A percentile compares a stretch with the other conserved stretches of the same genome.
Conservation (phyloP, 2,888 invertebrate genomes). For the Trilocha varians region DNA sequence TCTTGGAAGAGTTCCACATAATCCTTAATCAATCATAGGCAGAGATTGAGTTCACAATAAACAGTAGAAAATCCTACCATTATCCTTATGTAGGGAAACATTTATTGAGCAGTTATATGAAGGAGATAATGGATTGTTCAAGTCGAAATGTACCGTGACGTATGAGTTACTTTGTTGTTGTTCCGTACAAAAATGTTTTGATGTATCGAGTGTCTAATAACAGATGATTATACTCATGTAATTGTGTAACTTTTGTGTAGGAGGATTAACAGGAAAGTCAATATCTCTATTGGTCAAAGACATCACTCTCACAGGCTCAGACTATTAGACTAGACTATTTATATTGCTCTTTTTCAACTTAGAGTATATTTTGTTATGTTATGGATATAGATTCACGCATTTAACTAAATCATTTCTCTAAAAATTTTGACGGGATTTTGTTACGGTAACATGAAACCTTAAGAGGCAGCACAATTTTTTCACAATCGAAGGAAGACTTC, state of each 20-base stretch:
- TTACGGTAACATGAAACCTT: too few relatives aligned
- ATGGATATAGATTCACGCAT: too few relatives aligned
- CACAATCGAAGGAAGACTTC: too few relatives aligned
- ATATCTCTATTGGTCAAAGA: too few relatives aligned
- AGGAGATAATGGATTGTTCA: slow-evolving; percentile 35
- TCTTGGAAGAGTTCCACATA: slow-evolving; percentile 48
- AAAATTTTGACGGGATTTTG: too few relatives aligned
- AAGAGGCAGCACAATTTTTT: too few relatives aligned
- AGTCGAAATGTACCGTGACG: slow-evolving; percentile 26
- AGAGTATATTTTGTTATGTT: too few relatives aligned
- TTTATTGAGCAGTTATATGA: slow-evolving; percentile 42
- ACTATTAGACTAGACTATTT: too few relatives aligned
- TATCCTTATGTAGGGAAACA: slow-evolving; percentile 47
- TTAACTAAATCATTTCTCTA: too few relatives aligned
- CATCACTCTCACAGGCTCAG: too few relatives aligned
- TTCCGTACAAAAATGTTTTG: slow-evolving; percentile 11
- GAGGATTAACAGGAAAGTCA: too few relatives aligned
- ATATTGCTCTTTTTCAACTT: too few relatives aligned
- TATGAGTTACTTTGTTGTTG: slow-evolving; percentile 22
- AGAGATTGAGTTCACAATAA: slow-evolving; percentile 50
- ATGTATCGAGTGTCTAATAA: background rate
- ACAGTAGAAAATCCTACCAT: slow-evolving; percentile 46
- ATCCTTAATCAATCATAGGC: slow-evolving; percentile 55
- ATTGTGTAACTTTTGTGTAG: background rate
- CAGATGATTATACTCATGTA: background rate